Percentiles rank a stretch among this genome's conserved stretches.
Conservation (phyloP, 2,113 vertebrate species). For the Cyprinodon variegatus region DNA sequence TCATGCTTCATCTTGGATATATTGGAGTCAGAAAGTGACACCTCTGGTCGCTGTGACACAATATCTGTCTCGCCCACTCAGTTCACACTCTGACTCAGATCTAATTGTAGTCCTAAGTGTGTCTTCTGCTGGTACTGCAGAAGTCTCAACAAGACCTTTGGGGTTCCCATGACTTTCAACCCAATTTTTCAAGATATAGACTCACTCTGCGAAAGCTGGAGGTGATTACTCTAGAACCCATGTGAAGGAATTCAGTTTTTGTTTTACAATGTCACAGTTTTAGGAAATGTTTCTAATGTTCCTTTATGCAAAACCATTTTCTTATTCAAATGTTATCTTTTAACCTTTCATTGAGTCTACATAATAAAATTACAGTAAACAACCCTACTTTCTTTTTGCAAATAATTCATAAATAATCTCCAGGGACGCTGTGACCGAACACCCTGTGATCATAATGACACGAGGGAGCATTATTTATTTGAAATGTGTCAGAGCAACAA, state of each 20-base stretch:
- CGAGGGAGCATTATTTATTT: constrained; percentile 31
- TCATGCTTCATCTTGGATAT: constrained; percentile 43
- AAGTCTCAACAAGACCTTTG: not conserved
- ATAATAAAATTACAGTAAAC: not conserved
- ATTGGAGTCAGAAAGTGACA: constrained; percentile 56
- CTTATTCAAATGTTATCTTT: not conserved
- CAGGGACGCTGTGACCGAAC: constrained; percentile 69
- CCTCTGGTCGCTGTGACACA: constrained; percentile 74
- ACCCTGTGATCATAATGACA: constrained; percentile 42
- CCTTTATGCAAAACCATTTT: too few relatives aligned
- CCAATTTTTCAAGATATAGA: not conserved
- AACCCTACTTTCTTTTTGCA: constrained; percentile 29
- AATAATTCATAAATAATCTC: constrained; percentile 27
- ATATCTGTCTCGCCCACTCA: constrained; percentile 44
- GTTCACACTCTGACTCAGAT: constrained; percentile 35
- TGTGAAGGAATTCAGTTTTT: not conserved
- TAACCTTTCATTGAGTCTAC: not conserved
- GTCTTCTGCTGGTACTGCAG: constrained; percentile 17
- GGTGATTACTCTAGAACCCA: not conserved
- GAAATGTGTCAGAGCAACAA: constrained; percentile 34
- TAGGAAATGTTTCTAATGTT: not conserved
- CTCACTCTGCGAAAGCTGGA: constrained; percentile 3
- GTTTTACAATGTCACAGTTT: not conserved
- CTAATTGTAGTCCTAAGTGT: constrained; percentile 13
- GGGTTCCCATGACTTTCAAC: not conserved